Evolutionary conservation across 2,888 invertebrate genomes (phyloP).

Genomic region (Agrochola lychnidis): DNA sequence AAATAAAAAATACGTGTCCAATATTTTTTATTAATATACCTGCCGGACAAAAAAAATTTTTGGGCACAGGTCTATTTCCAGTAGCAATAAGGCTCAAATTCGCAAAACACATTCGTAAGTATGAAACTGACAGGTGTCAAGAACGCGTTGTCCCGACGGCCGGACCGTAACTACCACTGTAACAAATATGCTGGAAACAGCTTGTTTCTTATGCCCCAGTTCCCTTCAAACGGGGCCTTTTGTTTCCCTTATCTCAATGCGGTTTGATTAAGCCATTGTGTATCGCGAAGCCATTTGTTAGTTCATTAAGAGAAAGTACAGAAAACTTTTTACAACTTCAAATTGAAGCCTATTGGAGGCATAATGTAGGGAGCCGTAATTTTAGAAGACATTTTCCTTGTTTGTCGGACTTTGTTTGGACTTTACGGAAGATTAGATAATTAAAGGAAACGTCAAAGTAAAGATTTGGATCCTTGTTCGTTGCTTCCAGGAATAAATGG

Average conservation of each 20-base stretch:
- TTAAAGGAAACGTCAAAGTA: slow-evolving; percentile 43
- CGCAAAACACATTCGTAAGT: too few relatives aligned
- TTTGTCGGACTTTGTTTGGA: slow-evolving; percentile 54
- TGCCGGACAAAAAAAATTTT: too few relatives aligned
- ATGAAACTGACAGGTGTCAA: too few relatives aligned
- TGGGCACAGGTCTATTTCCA: too few relatives aligned
- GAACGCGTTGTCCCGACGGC: too few relatives aligned
- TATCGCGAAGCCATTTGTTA: slow-evolving; percentile 84
- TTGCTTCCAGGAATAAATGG: slow-evolving; percentile 25
- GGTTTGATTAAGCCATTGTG: slow-evolving; percentile 86
- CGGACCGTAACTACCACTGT: not conserved
- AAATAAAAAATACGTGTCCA: too few relatives aligned
- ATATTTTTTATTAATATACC: too few relatives aligned
- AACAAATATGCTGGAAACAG: slow-evolving; percentile 6
- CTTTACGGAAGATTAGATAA: slow-evolving; percentile 50
- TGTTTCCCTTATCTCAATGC: slow-evolving; percentile 85
- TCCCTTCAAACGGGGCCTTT: slow-evolving; percentile 74
- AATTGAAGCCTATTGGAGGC: slow-evolving; percentile 62
- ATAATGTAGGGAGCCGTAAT: slow-evolving; percentile 48
- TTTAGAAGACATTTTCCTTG: slow-evolving; percentile 51
- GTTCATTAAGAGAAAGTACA: slow-evolving; percentile 76
- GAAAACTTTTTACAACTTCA: slow-evolving; percentile 64
- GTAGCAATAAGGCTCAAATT: too few relatives aligned
- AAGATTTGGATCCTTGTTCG: slow-evolving; percentile 28
- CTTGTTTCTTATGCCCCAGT: slow-evolving; percentile 30